Percentiles rank a stretch among this genome's conserved stretches.
phyloP scores from a whole-genome alignment of 2,113 vertebrate genomes.

The Plotosus lineatus region DNA sequence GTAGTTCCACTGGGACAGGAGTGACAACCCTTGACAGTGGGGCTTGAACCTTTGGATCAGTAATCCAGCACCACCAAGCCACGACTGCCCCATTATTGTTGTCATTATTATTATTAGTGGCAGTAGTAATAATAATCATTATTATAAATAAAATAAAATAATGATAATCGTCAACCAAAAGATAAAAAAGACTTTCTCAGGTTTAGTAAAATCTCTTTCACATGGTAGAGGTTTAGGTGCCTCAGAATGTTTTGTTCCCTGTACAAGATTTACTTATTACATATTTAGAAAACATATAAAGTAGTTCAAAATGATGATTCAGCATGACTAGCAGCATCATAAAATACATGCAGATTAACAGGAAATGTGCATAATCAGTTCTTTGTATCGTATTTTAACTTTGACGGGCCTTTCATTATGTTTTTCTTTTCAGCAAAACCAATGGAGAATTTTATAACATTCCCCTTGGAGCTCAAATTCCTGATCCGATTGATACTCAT shows the following conservation, averaged over 20 bases:
- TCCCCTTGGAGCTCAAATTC: constrained; percentile 80
- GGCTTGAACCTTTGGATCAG: no score
- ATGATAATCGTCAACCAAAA: background rate
- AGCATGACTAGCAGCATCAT: background rate
- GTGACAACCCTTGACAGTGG: no score
- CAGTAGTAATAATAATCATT: no score
- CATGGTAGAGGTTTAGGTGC: no score
- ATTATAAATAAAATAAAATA: no score
- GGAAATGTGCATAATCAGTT: background rate
- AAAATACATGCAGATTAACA: background rate
- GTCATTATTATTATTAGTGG: no score
- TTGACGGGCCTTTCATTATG: background rate
- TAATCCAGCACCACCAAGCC: no score
- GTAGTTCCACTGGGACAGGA: no score
- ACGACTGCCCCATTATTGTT: no score
- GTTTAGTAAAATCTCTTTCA: background rate
- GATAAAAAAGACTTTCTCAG: background rate
- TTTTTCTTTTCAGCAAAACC: constrained; percentile 64
- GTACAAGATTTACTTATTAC: background rate
- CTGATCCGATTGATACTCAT: constrained; percentile 67
- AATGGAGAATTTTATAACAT: constrained; percentile 74
- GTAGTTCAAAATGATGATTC: background rate
- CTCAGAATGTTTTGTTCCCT: no score
- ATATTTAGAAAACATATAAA: background rate
- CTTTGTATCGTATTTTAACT: background rate